These are phyloP conservation scores for Atta cephalotes DNA, from an alignment of 1,140 invertebrate genomes.

Conservation along the genomic window DNA sequence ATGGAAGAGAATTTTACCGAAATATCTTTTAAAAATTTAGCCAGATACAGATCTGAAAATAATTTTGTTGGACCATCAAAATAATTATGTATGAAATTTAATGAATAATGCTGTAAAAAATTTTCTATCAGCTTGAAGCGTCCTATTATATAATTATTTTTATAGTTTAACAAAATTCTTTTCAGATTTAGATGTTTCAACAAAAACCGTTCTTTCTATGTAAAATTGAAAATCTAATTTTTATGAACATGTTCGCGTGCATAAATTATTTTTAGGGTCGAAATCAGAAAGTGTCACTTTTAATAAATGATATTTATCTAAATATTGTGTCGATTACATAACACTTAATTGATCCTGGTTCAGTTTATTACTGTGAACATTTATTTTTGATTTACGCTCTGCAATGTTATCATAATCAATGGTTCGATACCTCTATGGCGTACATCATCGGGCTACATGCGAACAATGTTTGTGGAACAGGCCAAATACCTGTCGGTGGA, in stretches of 20 bases:
- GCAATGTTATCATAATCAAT: slow-evolving; percentile 38
- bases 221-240: neutral
- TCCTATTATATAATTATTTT: too few relatives aligned
- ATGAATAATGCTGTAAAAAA: too few relatives aligned
- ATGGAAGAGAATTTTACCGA: too few relatives aligned
- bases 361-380: slow-evolving; percentile 35
- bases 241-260: neutral
- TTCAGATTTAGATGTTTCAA: too few relatives aligned
- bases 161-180: too few relatives aligned
- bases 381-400: slow-evolving; percentile 49
- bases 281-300: neutral
- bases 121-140: too few relatives aligned
- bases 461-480: slow-evolving; percentile 69
- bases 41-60: too few relatives aligned
- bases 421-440: slow-evolving; percentile 53
- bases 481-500: slow-evolving; percentile 68
- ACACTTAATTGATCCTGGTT: slow-evolving; percentile 20
- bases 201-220: too few relatives aligned
- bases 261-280: neutral
- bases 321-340: neutral
- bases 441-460: slow-evolving; percentile 65
- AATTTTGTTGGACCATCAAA: too few relatives aligned
- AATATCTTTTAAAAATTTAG: too few relatives aligned
- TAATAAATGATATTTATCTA: neutral
- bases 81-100: too few relatives aligned